Base-by-base conservation (phyloP, 2,888 invertebrate species). In the Cataglyphis albicans region DNA sequence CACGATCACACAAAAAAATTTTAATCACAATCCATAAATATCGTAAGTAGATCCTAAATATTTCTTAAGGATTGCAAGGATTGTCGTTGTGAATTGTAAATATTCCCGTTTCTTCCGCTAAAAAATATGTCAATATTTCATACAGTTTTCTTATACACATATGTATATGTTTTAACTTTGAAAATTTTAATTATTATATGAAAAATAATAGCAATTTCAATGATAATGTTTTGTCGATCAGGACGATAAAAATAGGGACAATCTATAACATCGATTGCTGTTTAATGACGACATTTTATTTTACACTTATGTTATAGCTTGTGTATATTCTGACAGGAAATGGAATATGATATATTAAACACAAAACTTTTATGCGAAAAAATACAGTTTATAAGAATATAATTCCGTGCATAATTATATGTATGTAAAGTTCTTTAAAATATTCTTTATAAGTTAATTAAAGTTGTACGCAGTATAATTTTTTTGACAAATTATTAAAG, bases 131-230 rank as follows among this genome's bases (percentile, higher is more conserved):
- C n/a, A 52, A 52, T n/a, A 52, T 52, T 6, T 52, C 7, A 52
- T n/a, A 52, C 48, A 52, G 0, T 21, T 52, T n/a, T n/a, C n/a
- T 52, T n/a, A 52, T n/a, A 52, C n/a, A 52, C 4, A n/a, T 18
- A 44, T 57, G 21, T 21, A 9, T 61, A 35, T 9, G 12, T 44
- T 44, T n/a, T 32, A 15, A 9, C 2, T 63, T 12, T 3, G 10
- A 4, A 32, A 35, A 48, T 48, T 63, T 61, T 18, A 18, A 38
- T 59, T 67, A 15, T 61, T 52, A 7, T 15, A 6, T 4, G 10
- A 82, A 59, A 67, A 35, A 12, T 59, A 21, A 48, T 32, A 64
- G 84, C 81, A 78, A 72, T 83, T 61, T n/a, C 44, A 57, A 78
- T 80, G 80, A 70, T 59, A 61, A 74, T 6, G 10, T 67, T 29